These are phyloP conservation scores for Dryococelus australis DNA, from an alignment of 2,888 invertebrate species.

Conservation along the genomic window DNA sequence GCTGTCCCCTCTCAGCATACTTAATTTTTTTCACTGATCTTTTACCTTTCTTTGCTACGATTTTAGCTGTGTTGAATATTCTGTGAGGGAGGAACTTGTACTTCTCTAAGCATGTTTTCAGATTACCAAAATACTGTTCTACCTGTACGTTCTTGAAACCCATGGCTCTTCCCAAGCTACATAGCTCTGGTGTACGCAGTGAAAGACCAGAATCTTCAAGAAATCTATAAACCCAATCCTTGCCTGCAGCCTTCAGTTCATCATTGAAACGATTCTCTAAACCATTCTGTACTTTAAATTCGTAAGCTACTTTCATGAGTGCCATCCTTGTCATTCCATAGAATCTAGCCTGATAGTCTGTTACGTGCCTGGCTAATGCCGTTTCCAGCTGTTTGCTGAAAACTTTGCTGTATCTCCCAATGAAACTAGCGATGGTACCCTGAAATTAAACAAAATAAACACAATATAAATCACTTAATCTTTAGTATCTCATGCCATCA, in stretches of 20 bases:
- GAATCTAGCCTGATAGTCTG: not conserved
- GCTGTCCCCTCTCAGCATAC: not conserved
- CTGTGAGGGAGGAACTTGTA: not conserved
- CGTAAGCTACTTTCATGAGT: too few relatives aligned
- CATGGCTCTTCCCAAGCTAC: conserved; percentile 22
- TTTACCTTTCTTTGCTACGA: not conserved
- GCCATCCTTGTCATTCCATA: conserved; percentile 5
- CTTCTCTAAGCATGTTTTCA: conserved; percentile 17
- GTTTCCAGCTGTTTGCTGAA: not conserved
- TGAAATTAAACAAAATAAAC: not conserved
- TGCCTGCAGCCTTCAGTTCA: conserved; percentile 10
- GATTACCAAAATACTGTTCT: not conserved
- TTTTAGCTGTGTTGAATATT: conserved; percentile 9
- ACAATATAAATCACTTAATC: not conserved
- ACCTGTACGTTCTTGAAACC: not conserved
- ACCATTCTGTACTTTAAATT: not conserved
- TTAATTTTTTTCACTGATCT: too few relatives aligned
- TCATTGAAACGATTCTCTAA: conserved; percentile 17
- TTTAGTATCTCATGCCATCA: not conserved
- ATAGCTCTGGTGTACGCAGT: not conserved
- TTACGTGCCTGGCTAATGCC: not conserved
- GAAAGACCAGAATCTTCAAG: too few relatives aligned
- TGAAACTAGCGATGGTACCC: not conserved
- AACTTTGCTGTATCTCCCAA: not conserved
- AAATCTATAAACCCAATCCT: too few relatives aligned